These are phyloP conservation scores for Octonoba sinensis DNA, from an alignment of 2,888 invertebrate genomes.

Conservation along the genomic window DNA sequence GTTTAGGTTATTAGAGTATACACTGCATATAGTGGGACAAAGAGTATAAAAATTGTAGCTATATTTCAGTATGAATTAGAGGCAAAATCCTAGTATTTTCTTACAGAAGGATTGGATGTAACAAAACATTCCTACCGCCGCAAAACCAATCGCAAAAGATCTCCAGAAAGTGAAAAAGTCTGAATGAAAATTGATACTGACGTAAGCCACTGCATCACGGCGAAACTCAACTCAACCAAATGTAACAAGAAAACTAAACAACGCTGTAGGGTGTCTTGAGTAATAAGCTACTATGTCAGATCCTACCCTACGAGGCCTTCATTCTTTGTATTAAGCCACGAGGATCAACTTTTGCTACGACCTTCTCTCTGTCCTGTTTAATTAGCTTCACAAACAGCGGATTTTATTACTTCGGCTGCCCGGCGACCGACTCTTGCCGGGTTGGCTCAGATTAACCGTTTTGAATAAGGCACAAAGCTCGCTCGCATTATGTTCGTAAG, in stretches of 20 bases:
- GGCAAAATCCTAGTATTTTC: too few species aligned
- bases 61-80: too few species aligned
- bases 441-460: constrained; percentile 11
- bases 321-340: constrained; percentile 35
- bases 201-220: too few species aligned
- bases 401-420: constrained; percentile 41
- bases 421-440: not conserved
- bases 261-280: not conserved
- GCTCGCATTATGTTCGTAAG: not conserved
- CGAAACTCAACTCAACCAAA: too few species aligned
- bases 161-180: too few species aligned
- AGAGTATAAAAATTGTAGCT: too few species aligned
- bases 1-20: too few species aligned
- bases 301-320: constrained; percentile 3
- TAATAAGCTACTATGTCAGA: constrained; percentile 42
- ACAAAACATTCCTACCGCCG: too few species aligned
- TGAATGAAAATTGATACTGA: too few species aligned
- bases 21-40: too few species aligned
- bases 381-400: constrained; percentile 38
- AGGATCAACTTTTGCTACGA: constrained; percentile 26
- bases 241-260: not conserved
- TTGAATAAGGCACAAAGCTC: constrained; percentile 21
- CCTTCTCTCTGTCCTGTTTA: constrained; percentile 12
- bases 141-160: too few species aligned
- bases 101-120: too few species aligned